phyloP scores from a whole-genome alignment of 92 coral and sea anemone species.

The Zoanthus sansibaricus region DNA sequence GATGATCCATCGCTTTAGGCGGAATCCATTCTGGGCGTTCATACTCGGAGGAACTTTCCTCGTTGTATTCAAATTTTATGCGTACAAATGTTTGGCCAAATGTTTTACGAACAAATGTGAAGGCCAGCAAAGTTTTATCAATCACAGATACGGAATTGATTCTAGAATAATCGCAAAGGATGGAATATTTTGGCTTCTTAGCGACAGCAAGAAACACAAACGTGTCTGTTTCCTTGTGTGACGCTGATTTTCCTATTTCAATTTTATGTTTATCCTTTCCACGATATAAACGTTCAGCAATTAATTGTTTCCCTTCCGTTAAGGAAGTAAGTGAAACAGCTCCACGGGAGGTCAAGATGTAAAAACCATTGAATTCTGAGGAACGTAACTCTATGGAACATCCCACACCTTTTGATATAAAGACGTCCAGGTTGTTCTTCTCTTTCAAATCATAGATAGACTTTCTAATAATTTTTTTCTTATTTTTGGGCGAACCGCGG shows the following conservation, averaged over 20 bases:
- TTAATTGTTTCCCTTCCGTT: background rate
- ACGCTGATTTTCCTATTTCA: background rate
- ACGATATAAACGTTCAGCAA: constrained; percentile 21
- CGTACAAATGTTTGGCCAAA: background rate
- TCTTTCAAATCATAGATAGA: too few relatives aligned
- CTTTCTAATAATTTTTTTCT: too few relatives aligned
- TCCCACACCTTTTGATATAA: constrained; percentile 15
- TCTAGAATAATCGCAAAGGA: background rate
- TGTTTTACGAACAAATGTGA: constrained; percentile 11
- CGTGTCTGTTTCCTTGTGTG: background rate
- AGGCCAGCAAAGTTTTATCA: constrained; percentile 8
- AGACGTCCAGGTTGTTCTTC: constrained; percentile 14
- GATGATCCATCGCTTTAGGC: background rate
- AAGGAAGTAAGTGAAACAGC: constrained; percentile 6
- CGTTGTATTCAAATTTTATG: constrained; percentile 33
- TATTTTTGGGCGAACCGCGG: too few relatives aligned
- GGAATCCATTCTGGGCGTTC: constrained; percentile 10
- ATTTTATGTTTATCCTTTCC: constrained; percentile 1
- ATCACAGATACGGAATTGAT: background rate
- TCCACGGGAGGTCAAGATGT: constrained; percentile 5
- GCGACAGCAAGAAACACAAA: constrained; percentile 18
- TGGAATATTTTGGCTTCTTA: background rate
- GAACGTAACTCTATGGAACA: constrained; percentile 1
- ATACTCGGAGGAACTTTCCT: background rate
- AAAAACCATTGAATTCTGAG: background rate